Conservation (phyloP, 2,888 invertebrate species). For the Polydrusus pterygomalis region DNA sequence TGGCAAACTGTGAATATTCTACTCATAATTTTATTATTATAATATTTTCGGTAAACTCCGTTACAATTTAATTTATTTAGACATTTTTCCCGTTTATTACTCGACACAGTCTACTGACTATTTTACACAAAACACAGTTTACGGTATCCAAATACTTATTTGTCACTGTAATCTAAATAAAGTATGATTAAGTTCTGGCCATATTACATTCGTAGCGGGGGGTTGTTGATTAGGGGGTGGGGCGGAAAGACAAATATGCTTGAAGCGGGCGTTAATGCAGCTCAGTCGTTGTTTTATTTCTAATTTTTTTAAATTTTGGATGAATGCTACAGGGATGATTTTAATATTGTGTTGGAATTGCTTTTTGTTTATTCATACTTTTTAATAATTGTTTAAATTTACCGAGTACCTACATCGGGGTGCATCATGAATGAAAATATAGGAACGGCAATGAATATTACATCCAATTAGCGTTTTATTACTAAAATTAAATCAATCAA, state of each 20-base stretch:
- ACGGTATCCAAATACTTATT: constrained; percentile 22
- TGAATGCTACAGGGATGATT: background rate
- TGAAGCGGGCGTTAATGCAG: constrained; percentile 13
- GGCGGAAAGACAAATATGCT: constrained; percentile 39
- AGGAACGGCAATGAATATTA: too few species aligned
- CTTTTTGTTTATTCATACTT: background rate
- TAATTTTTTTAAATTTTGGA: constrained; percentile 1
- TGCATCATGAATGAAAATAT: too few species aligned
- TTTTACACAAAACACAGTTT: constrained; percentile 7
- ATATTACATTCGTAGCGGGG: constrained; percentile 36
- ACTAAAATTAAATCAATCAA: too few species aligned
- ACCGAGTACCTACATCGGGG: too few species aligned
- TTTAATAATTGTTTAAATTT: too few species aligned
- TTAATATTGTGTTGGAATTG: background rate
- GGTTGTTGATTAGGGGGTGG: constrained; percentile 44
- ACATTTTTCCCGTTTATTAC: too few species aligned
- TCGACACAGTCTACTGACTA: background rate
- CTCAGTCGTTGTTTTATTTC: constrained; percentile 16
- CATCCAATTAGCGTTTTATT: too few species aligned
- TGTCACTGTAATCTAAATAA: constrained; percentile 44
- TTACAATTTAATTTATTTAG: too few species aligned
- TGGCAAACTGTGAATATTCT: too few species aligned
- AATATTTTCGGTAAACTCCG: too few species aligned
- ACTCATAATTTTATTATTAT: too few species aligned
- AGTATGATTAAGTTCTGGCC: constrained; percentile 41